Evolutionary conservation across 2,797 vertebrate genomes (phyloP).

Genomic region (Chaunax sp.): DNA sequence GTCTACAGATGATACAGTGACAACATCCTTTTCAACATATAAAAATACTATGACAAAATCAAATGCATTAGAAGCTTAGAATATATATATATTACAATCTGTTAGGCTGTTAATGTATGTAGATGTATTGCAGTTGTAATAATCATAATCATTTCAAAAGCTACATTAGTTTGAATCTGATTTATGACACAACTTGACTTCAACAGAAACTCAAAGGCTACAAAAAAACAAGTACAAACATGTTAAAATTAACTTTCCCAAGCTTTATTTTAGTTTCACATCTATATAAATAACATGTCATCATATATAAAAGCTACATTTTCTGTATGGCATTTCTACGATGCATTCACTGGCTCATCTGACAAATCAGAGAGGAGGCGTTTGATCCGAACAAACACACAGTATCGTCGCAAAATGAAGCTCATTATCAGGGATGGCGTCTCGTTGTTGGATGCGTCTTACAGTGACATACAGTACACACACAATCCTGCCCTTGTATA

Average conservation of each 20-base stretch:
- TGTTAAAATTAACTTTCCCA: constrained; percentile 24
- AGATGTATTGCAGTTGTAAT: constrained; percentile 58
- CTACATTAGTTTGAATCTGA: constrained; percentile 84
- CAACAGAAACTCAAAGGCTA: constrained; percentile 16
- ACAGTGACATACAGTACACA: constrained; percentile 6
- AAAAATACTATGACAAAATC: constrained; percentile 78
- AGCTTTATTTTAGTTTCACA: constrained; percentile 62
- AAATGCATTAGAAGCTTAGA: constrained; percentile 87
- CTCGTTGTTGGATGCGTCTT: constrained; percentile 10
- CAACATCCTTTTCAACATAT: constrained; percentile 63
- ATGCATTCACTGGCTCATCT: constrained; percentile 45
- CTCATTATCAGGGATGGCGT: constrained; percentile 38
- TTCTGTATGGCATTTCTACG: constrained; percentile 29
- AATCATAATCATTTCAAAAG: constrained; percentile 41
- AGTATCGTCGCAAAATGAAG: constrained; percentile 23
- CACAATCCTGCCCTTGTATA: constrained; percentile 2
- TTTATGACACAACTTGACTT: constrained; percentile 46
- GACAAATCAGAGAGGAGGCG: constrained; percentile 32
- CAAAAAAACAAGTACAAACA: constrained; percentile 23
- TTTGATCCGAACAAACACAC: constrained; percentile 23
- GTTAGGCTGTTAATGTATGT: constrained; percentile 85
- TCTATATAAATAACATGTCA: constrained; percentile 67
- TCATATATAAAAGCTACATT: constrained; percentile 57
- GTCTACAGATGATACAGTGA: constrained; percentile 51
- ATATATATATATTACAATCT: constrained; percentile 92